These are phyloP conservation scores for Oceanites oceanicus DNA, from an alignment of 2,113 vertebrate genomes.

Conservation along the genomic window DNA sequence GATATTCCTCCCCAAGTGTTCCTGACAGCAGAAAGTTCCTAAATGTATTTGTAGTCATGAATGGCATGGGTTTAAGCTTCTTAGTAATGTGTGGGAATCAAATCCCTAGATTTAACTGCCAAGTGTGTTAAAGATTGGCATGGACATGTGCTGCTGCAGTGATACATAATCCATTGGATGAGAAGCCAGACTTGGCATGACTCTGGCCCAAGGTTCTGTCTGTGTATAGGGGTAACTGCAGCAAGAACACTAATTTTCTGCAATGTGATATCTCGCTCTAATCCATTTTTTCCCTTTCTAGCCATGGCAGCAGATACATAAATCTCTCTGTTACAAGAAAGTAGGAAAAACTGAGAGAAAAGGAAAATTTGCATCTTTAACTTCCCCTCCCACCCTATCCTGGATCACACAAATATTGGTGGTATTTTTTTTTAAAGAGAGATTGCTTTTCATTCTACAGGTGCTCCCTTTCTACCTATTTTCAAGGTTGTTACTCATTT, in stretches of 20 bases:
- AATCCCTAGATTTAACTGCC: background rate
- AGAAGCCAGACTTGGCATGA: conserved; percentile 18
- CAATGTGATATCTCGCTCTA: conserved; percentile 21
- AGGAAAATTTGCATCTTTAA: background rate
- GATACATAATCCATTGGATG: background rate
- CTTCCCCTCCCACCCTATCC: background rate
- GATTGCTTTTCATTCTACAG: background rate
- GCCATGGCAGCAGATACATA: background rate
- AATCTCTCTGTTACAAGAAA: background rate
- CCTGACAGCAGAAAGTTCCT: background rate
- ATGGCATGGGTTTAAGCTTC: background rate
- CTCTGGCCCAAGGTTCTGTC: background rate
- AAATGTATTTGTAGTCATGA: background rate
- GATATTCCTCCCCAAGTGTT: background rate
- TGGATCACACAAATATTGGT: background rate
- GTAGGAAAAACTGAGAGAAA: background rate
- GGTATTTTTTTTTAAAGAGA: background rate
- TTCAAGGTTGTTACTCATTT: background rate
- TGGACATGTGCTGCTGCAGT: background rate
- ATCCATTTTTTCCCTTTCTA: conserved; percentile 17
- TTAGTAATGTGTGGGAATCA: conserved; percentile 33
- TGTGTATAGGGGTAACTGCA: background rate
- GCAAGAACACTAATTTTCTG: conserved; percentile 39
- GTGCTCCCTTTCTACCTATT: background rate
- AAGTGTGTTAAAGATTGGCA: background rate